phyloP scores from a whole-genome alignment of 2,888 invertebrate genomes.

The Ectropis crepuscularia region DNA sequence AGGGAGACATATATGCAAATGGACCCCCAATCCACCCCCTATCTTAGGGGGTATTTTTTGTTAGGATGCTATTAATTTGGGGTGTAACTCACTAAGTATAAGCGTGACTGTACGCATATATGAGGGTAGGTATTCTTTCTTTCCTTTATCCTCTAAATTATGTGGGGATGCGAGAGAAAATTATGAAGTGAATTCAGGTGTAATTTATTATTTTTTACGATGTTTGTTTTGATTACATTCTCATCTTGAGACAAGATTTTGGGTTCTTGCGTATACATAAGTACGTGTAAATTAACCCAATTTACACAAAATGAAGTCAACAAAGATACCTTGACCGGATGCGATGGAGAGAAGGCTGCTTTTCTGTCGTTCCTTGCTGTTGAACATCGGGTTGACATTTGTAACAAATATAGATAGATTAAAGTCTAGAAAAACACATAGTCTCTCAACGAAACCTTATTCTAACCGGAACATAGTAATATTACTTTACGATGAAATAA shows the following conservation, averaged over 20 bases:
- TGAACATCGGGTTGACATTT: neutral
- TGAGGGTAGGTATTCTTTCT: slow-evolving; percentile 60
- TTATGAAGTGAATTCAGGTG: slow-evolving; percentile 75
- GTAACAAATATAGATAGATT: neutral
- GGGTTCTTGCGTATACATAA: neutral
- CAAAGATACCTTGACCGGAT: slow-evolving; percentile 1
- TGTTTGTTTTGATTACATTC: slow-evolving; percentile 36
- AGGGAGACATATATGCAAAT: slow-evolving; percentile 84
- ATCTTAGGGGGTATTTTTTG: slow-evolving; percentile 83
- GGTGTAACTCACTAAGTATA: slow-evolving; percentile 80
- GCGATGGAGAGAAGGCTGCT: neutral
- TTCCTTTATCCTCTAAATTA: slow-evolving; percentile 78
- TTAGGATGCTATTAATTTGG: slow-evolving; percentile 85
- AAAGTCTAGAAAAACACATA: neutral
- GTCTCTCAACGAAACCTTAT: too few species aligned
- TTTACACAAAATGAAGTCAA: slow-evolving; percentile 8
- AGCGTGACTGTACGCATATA: slow-evolving; percentile 61
- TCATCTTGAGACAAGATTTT: slow-evolving; percentile 24
- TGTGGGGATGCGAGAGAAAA: slow-evolving; percentile 68
- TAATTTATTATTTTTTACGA: slow-evolving; percentile 58
- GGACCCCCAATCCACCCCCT: slow-evolving; percentile 68
- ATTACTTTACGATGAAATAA: too few species aligned
- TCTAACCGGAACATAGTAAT: too few species aligned
- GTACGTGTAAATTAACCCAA: slow-evolving; percentile 9
- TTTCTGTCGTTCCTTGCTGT: neutral